A percentile compares a stretch with the other conserved stretches of the same genome.
Evolutionary conservation across 2,113 vertebrate species (phyloP).

Genomic region (Hydropotes inermis): DNA sequence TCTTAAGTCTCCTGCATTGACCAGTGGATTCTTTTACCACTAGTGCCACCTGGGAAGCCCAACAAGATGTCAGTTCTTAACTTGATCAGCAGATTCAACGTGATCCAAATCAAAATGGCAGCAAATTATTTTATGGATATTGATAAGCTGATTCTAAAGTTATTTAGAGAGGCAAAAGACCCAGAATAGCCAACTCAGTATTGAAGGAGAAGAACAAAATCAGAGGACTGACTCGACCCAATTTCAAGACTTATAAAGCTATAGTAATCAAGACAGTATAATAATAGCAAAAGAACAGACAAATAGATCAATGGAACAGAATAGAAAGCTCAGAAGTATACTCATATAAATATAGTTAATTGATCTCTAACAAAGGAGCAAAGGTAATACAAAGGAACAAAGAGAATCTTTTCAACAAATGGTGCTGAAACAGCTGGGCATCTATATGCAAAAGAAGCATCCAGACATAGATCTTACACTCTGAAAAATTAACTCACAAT

Average conservation of each 20-base stretch:
- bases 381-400: neutral
- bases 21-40: neutral
- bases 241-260: neutral
- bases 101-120: neutral
- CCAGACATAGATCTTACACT: neutral
- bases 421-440: neutral
- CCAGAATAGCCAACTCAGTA: neutral
- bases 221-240: neutral
- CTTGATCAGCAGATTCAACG: neutral
- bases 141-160: neutral
- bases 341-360: neutral
- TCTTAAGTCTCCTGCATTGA: neutral
- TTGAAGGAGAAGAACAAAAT: neutral
- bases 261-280: neutral
- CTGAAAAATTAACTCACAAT: neutral
- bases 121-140: neutral
- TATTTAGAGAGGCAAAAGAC: neutral
- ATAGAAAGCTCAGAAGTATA: neutral
- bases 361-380: neutral
- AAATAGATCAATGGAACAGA: neutral
- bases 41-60: neutral
- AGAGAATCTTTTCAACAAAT: neutral
- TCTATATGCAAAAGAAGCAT: neutral
- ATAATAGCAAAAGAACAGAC: neutral
- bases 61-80: neutral